Conservation (phyloP, 2,113 vertebrate species). For the Gorsachius goisagi region DNA sequence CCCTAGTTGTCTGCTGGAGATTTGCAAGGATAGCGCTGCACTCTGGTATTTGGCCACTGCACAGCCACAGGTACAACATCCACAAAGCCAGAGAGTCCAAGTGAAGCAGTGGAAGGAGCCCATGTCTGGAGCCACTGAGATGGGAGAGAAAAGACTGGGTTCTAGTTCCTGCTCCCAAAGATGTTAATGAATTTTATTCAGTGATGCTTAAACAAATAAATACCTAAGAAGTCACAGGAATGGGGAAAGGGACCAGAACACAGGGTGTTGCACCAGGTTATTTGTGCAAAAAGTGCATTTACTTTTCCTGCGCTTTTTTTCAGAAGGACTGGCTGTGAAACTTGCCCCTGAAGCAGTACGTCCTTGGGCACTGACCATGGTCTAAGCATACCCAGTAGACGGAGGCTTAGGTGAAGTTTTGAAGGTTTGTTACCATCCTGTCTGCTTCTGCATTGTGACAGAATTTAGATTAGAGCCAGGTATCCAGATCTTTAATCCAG, state of each 20-base stretch:
- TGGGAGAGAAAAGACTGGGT: neutral
- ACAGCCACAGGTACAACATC: neutral
- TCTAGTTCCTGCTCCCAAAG: neutral
- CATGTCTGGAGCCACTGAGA: neutral
- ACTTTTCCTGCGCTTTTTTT: neutral
- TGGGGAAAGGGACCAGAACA: neutral
- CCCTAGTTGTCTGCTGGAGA: fast-evolving
- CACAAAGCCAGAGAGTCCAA: neutral
- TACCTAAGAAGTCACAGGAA: neutral
- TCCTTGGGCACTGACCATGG: neutral
- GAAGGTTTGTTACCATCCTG: neutral
- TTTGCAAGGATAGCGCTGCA: neutral
- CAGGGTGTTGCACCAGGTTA: neutral
- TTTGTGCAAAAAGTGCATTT: neutral
- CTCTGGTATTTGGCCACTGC: neutral
- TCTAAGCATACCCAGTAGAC: neutral
- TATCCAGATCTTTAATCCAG: neutral
- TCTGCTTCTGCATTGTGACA: neutral
- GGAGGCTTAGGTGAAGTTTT: neutral
- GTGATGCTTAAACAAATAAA: neutral
- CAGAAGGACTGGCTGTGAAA: neutral
- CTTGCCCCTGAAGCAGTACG: neutral
- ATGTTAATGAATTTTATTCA: neutral
- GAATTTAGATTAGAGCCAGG: neutral
- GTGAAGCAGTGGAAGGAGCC: neutral